These are phyloP conservation scores for Xylocopa sonorina DNA, from an alignment of 1,140 invertebrate genomes.

Conservation along the genomic window DNA sequence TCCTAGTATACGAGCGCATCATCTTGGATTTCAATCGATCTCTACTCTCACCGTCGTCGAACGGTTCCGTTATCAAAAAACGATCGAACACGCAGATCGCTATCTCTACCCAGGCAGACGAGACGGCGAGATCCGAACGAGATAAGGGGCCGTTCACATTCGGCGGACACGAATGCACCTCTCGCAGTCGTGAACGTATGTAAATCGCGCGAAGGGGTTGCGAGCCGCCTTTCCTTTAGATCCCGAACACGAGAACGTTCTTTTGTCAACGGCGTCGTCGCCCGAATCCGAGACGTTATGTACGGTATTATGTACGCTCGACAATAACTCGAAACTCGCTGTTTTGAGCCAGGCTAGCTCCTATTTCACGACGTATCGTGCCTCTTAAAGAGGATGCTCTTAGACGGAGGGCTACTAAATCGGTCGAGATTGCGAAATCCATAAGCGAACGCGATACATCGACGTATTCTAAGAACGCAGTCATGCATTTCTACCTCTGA, in stretches of 20 bases:
- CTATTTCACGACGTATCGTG: background rate
- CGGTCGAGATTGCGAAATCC: background rate
- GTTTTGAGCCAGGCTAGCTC: background rate
- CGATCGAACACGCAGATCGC: background rate
- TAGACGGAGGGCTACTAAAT: background rate
- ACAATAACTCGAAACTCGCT: background rate
- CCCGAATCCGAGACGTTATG: no score
- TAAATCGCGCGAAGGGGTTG: background rate
- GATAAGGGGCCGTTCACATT: background rate
- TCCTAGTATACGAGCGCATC: background rate
- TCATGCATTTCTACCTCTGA: background rate
- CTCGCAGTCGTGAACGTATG: background rate
- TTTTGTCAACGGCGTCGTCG: background rate
- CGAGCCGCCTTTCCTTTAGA: background rate
- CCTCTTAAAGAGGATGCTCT: slow-evolving; percentile 23
- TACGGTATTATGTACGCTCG: no score
- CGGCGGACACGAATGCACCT: background rate
- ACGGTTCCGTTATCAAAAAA: background rate
- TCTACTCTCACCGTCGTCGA: background rate
- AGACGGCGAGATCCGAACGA: background rate
- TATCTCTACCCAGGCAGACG: background rate
- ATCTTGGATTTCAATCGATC: background rate
- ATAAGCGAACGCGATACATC: background rate
- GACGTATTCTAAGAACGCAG: background rate
- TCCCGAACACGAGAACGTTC: background rate